Conservation (phyloP, 2,888 invertebrate genomes). For the Drosophila fungiperda region DNA sequence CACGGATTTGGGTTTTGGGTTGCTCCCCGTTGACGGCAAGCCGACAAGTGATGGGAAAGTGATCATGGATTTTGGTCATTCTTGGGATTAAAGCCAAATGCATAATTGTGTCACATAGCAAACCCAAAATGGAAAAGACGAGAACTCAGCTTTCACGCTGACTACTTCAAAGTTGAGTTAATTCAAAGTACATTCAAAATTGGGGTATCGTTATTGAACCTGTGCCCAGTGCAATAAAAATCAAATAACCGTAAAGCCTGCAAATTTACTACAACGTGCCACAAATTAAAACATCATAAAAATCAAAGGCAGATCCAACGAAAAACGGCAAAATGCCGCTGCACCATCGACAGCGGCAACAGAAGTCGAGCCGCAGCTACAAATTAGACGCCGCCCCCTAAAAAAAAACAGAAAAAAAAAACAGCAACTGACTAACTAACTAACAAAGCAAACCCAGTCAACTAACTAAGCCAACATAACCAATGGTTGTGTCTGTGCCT, state of each 20-base stretch:
- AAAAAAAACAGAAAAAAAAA: slow-evolving; percentile 1
- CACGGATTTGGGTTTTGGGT: slow-evolving; percentile 28
- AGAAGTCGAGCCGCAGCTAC: slow-evolving; percentile 69
- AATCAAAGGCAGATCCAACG: slow-evolving; percentile 65
- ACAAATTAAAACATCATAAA: slow-evolving; percentile 80
- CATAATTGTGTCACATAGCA: slow-evolving; percentile 51
- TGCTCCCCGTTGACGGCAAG: slow-evolving; percentile 29
- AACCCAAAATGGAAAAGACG: background rate
- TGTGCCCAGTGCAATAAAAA: slow-evolving; percentile 38
- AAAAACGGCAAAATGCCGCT: slow-evolving; percentile 59
- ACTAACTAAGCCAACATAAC: slow-evolving; percentile 59
- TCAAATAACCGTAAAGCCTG: slow-evolving; percentile 38
- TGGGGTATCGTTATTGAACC: slow-evolving; percentile 53
- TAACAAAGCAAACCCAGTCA: slow-evolving; percentile 24
- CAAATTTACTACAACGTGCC: slow-evolving; percentile 72
- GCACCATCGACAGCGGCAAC: slow-evolving; percentile 34
- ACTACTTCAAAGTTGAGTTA: slow-evolving; percentile 34
- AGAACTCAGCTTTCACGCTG: slow-evolving; percentile 29
- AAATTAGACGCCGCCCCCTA: slow-evolving; percentile 77
- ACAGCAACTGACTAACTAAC: slow-evolving; percentile 40
- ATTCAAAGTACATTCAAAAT: background rate
- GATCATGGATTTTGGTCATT: slow-evolving; percentile 23
- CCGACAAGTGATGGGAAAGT: slow-evolving; percentile 75
- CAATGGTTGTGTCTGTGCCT: slow-evolving; percentile 47
- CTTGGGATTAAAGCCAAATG: slow-evolving; percentile 48